Base-by-base conservation (phyloP, 2,888 invertebrate genomes). In the Thymelicus lineola region DNA sequence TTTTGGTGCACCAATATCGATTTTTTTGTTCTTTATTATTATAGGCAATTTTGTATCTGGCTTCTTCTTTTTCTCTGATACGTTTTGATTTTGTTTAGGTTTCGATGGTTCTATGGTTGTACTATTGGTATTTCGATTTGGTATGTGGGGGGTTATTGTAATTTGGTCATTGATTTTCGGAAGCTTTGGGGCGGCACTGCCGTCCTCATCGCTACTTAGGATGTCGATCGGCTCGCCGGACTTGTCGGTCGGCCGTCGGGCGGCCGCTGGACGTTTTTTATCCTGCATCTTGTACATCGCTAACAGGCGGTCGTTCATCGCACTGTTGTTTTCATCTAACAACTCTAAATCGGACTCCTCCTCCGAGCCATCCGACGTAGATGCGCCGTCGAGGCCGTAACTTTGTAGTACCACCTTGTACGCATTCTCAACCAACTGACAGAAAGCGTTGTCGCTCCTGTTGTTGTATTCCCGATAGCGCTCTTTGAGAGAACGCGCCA, bases 291-390 rank as follows among this genome's bases (percentile, higher is more conserved):
- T 94, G 80, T 90, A 92, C 90, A 93, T 93, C 71, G 88, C 87
- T 71, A 93, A 86, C 69, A 94, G 84, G 72, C 94, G 94, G 70
- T 95, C 95, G 75, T 95, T 95, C 59, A 95, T 94, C 77, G 96
- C 96, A 80, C 96, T 97, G 82, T 96, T 97, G 81, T 97, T 97
- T 75, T 97, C 97, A 80, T 97, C 97, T 78, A 97, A 95, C 66
- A 97, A 86, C 83, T 97, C 97, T 77, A 95, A 95, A 78, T 96
- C 96, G 14, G 95, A 95, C 73, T 95, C 95, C 75, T 94, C 95
- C 66, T 94, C 95, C 0, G 94, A 94, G 28, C 94, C 95, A 66
- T 95, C 95, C n/a, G 95, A 93, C 28, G 94, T 92, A 62, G 93
- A 91, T 48, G 93, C 94, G 73, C 95, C 95, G 76, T 95, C 95